These are phyloP conservation scores for Drosophila busckii DNA, from an alignment of 1,140 invertebrate species.

Conservation along the genomic window DNA sequence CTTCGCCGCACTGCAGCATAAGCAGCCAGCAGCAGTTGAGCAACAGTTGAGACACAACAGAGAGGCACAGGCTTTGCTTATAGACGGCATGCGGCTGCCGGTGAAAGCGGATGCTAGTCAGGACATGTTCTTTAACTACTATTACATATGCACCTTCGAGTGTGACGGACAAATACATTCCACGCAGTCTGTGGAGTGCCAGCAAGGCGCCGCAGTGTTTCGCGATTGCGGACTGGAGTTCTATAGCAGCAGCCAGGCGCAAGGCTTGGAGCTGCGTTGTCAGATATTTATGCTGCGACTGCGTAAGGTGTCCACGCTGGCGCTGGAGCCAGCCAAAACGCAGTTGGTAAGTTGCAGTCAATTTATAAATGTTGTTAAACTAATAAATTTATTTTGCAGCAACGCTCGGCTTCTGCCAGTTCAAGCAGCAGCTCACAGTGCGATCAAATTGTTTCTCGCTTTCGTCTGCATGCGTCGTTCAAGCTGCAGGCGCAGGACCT, in stretches of 20 bases:
- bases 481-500: slow-evolving; percentile 36
- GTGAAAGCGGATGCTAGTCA: slow-evolving; percentile 51
- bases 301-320: slow-evolving; percentile 63
- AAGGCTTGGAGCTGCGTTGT: slow-evolving; percentile 47
- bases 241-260: slow-evolving; percentile 29
- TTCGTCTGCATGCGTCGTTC: slow-evolving; percentile 67
- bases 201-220: slow-evolving; percentile 56
- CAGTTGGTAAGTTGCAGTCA: slow-evolving; percentile 34
- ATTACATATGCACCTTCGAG: slow-evolving; percentile 71
- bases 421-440: slow-evolving; percentile 32
- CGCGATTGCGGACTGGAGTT: slow-evolving; percentile 66
- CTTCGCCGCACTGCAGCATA: slow-evolving; percentile 45
- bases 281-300: slow-evolving; percentile 71
- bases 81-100: slow-evolving; percentile 60
- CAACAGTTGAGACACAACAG: too few relatives aligned
- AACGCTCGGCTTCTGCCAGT: slow-evolving; percentile 38
- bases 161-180: slow-evolving; percentile 58
- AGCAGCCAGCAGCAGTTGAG: neutral
- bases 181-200: slow-evolving; percentile 71
- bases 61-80: slow-evolving; percentile 35
- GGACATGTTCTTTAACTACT: slow-evolving; percentile 75
- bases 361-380: neutral
- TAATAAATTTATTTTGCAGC: slow-evolving; percentile 4
- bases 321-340: slow-evolving; percentile 45
- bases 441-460: slow-evolving; percentile 56